phyloP scores from a whole-genome alignment of 2,113 vertebrate species.

The Oryzias melastigma region DNA sequence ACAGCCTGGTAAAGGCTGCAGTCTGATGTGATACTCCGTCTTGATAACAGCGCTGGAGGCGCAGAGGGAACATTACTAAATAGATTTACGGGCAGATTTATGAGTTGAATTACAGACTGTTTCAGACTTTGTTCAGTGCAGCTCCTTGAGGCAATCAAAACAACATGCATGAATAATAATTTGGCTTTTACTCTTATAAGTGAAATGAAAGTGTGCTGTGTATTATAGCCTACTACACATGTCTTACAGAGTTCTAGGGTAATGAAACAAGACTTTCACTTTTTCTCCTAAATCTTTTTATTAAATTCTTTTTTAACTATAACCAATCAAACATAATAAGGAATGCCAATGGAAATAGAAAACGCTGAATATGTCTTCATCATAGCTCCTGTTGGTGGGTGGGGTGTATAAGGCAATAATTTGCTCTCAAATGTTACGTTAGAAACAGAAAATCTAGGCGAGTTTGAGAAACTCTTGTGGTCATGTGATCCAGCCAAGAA shows the following conservation, averaged over 20 bases:
- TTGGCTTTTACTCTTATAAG: not conserved
- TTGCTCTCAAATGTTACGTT: no score
- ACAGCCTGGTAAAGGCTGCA: conserved; percentile 15
- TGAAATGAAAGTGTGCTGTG: conserved; percentile 5
- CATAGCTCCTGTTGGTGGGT: no score
- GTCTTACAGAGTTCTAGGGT: not conserved
- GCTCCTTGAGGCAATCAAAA: conserved; percentile 17
- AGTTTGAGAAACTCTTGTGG: no score
- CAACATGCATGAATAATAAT: conserved; percentile 12
- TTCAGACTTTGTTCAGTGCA: conserved; percentile 23
- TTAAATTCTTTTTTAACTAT: no score
- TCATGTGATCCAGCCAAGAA: no score
- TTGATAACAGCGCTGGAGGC: conserved; percentile 29
- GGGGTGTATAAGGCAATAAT: no score
- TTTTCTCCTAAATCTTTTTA: no score
- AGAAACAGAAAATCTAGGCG: no score
- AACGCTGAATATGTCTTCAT: no score
- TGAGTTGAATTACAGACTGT: conserved; percentile 27
- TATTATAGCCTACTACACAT: conserved; percentile 2
- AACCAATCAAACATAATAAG: no score
- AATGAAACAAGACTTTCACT: not conserved
- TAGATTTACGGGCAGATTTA: conserved; percentile 39
- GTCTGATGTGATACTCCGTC: conserved; percentile 29
- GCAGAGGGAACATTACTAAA: conserved; percentile 29
- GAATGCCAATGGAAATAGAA: no score